phyloP scores from a whole-genome alignment of 2,797 vertebrate genomes.

The Tangara arthus region DNA sequence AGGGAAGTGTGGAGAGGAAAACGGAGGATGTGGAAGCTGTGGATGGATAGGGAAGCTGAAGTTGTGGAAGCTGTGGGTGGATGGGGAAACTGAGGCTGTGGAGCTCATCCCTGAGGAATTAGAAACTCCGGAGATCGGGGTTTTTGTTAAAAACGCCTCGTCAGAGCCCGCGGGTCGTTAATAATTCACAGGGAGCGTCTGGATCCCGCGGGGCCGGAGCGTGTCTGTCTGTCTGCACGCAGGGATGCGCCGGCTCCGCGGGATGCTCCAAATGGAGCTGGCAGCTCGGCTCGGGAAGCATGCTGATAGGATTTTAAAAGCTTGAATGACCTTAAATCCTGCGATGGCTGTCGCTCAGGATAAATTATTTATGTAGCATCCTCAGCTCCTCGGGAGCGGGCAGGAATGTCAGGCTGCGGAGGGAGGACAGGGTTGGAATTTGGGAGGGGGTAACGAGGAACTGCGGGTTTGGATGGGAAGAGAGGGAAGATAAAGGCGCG shows the following conservation, averaged over 20 bases:
- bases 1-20: not conserved
- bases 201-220: conserved; percentile 34
- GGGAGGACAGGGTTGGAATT: not conserved
- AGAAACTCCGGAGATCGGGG: not conserved
- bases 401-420: not conserved
- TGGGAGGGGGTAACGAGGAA: not conserved
- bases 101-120: not conserved
- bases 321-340: conserved; percentile 50
- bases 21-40: not conserved
- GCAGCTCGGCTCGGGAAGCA: conserved; percentile 45
- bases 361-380: conserved; percentile 54
- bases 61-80: no score
- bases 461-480: not conserved
- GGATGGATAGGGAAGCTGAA: not conserved
- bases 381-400: not conserved
- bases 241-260: conserved; percentile 16
- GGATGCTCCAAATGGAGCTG: conserved; percentile 52
- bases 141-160: conserved; percentile 18
- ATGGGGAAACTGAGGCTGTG: not conserved
- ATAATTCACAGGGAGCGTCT: conserved; percentile 29
- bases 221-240: conserved; percentile 49
- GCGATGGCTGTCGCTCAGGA: conserved; percentile 35
- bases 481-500: conserved; percentile 1
- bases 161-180: conserved; percentile 16
- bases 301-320: conserved; percentile 45